A percentile compares a stretch with the other conserved stretches of the same genome.
phyloP scores from a whole-genome alignment of 2,888 invertebrate genomes.

The Luperina testacea region DNA sequence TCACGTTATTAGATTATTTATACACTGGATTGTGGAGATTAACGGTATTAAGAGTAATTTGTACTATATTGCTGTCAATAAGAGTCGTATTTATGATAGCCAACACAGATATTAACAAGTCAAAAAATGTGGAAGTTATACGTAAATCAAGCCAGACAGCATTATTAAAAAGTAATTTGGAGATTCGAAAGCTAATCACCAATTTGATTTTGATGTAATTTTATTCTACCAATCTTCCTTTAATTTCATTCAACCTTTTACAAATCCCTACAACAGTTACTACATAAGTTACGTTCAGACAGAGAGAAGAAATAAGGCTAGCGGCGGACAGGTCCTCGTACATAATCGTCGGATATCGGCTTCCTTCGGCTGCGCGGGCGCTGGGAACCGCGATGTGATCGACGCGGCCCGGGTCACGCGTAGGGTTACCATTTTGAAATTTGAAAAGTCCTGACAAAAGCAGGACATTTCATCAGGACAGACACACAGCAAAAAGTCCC shows the following conservation, averaged over 20 bases:
- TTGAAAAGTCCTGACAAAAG: neutral
- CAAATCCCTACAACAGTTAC: conserved; percentile 51
- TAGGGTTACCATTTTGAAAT: conserved; percentile 2
- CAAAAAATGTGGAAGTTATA: conserved; percentile 4
- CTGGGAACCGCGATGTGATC: conserved; percentile 73
- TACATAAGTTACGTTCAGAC: conserved; percentile 55
- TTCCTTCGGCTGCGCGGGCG: conserved; percentile 76
- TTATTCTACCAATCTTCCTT: neutral
- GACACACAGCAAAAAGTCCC: neutral
- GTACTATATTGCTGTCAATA: conserved; percentile 43
- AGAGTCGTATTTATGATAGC: conserved; percentile 29
- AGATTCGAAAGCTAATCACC: neutral
- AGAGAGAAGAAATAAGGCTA: conserved; percentile 72
- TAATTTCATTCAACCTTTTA: conserved; percentile 11
- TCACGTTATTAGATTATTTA: conserved; percentile 56
- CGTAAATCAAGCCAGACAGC: conserved; percentile 18
- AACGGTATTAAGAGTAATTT: conserved; percentile 47
- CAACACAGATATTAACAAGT: conserved; percentile 15
- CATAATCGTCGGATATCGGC: conserved; percentile 77
- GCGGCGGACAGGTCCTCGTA: conserved; percentile 70
- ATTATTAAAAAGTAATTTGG: conserved; percentile 6
- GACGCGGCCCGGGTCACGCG: conserved; percentile 67
- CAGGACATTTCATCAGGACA: neutral
- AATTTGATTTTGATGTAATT: neutral
- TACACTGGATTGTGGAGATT: conserved; percentile 38